Conservation (phyloP, 2,797 vertebrate species). For the Sebastes itinus region DNA sequence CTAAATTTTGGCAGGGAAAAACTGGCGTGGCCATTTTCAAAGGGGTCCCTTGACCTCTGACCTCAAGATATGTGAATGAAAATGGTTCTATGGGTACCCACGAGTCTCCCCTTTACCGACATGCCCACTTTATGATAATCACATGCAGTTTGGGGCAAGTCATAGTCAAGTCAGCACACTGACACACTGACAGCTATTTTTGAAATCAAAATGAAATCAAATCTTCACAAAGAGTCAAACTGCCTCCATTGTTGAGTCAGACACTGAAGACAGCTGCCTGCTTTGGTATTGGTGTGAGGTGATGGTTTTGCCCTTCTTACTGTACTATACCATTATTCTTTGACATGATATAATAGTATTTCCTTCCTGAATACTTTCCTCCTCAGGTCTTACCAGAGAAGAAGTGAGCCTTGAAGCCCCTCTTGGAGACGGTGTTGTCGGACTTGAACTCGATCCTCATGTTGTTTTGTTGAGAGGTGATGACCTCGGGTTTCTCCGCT, state of each 20-base stretch:
- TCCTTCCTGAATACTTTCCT: not conserved
- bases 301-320: not conserved
- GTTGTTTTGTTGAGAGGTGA: conserved; percentile 97
- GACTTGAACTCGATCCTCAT: conserved; percentile 98
- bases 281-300: not conserved
- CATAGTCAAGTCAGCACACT: no score
- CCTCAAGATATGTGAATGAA: no score
- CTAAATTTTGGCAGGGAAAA: no score
- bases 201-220: not conserved
- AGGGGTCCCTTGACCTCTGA: no score
- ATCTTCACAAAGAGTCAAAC: not conserved
- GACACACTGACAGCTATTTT: no score
- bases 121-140: no score
- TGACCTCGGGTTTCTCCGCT: conserved; percentile 91
- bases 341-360: not conserved
- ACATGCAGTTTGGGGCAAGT: no score
- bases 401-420: conserved; percentile 96
- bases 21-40: no score
- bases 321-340: not conserved
- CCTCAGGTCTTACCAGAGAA: conserved; percentile 88
- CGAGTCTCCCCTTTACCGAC: no score
- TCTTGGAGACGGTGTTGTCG: conserved; percentile 98
- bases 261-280: not conserved
- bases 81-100: no score
- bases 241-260: not conserved